phyloP scores from a whole-genome alignment of 2,888 invertebrate species.

The Colostygia pectinataria region DNA sequence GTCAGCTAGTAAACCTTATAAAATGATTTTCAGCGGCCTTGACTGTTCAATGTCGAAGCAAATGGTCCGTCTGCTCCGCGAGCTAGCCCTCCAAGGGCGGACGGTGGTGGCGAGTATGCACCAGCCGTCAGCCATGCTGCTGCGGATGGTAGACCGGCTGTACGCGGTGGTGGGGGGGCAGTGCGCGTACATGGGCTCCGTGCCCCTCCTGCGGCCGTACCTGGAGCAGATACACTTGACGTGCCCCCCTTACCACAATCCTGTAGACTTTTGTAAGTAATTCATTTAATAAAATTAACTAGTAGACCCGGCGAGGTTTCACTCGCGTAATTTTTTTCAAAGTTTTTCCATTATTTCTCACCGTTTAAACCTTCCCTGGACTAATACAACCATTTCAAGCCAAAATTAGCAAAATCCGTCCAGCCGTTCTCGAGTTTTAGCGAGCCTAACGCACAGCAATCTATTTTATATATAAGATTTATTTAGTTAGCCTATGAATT shows the following conservation, averaged over 20 bases:
- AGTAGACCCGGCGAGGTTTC: too few species aligned
- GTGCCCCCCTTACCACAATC: conserved; percentile 95
- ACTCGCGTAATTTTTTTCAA: too few species aligned
- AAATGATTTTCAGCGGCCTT: conserved; percentile 61
- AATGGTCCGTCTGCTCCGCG: conserved; percentile 90
- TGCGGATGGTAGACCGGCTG: conserved; percentile 94
- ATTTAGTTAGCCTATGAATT: too few species aligned
- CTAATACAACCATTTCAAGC: too few species aligned
- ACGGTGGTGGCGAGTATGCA: conserved; percentile 95
- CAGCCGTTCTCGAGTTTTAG: too few species aligned
- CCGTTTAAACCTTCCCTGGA: too few species aligned
- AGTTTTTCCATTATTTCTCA: too few species aligned
- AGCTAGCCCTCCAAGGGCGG: conserved; percentile 91
- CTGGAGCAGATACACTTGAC: conserved; percentile 86
- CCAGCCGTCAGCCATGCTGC: conserved; percentile 93
- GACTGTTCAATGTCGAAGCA: conserved; percentile 89
- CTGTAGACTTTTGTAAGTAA: conserved; percentile 93
- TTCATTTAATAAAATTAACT: too few species aligned
- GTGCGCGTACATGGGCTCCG: conserved; percentile 91
- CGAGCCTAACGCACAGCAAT: too few species aligned
- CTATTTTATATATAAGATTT: too few species aligned
- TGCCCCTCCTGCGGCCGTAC: conserved; percentile 89
- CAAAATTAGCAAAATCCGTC: too few species aligned
- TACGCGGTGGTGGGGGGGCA: conserved; percentile 92
- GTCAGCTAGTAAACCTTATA: too few species aligned